Evolutionary conservation across 2,797 vertebrate species (phyloP), one percentile per base, ranked within the genome.

Genomic region (Phalloptychus januarius): DNA sequence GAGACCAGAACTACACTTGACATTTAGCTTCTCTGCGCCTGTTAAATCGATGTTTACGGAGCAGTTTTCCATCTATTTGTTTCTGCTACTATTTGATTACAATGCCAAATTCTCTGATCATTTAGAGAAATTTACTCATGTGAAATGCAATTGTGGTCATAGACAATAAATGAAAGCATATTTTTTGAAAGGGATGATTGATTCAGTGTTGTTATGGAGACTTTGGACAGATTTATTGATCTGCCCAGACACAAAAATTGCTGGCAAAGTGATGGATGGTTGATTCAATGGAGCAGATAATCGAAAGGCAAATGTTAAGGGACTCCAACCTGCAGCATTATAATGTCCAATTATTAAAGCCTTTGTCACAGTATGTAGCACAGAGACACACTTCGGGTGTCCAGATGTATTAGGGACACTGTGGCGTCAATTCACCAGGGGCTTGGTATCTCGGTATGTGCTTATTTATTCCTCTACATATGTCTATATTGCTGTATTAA

Each of bases 371-470:
- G 76, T 79, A 79, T 7, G 56, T 16, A 46, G 75, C 67, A 82
- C 67, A 77, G 1, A 79, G 74, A 76, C 75, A 82, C 84, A 81
- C 77, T 77, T 74, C 50, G 28, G 58, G 56, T 56, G 85, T 89
- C 81, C 78, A 42, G 18, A 83, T 88, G 31, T 88, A 90, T 86
- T 85, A 92, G 87, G 79, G 80, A 6, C 13, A 13, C 63, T 52
- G 82, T 61, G 69, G 25, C 79, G 81, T 84, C 77, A 70, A 33
- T 74, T 73, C 72, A 79, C 83, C 2, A 23, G 0, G 42, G 78
- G 20, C 67, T 80, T 18, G 31, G 81, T 76, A 33, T 73, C 42
- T 45, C 20, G 73, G 42, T 4, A 63, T 72, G 71, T 71, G 4
- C 73, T 79, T 42, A 11, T 80, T 77, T 52, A 3, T 80, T 8